Evolutionary conservation across 2,888 invertebrate species (phyloP), one percentile per base, ranked within the genome.

Genomic region (Andrena flavipes): DNA sequence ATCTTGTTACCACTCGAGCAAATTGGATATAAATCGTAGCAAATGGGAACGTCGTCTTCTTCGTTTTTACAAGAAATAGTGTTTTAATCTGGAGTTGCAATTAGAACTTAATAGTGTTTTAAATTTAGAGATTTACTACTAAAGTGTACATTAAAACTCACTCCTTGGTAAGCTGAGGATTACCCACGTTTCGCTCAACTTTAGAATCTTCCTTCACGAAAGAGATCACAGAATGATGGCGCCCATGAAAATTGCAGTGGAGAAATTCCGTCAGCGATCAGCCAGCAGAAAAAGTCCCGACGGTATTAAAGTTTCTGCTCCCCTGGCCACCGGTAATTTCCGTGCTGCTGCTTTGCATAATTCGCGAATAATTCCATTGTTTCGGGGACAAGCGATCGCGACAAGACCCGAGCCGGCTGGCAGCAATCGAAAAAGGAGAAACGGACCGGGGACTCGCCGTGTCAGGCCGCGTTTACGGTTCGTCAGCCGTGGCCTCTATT

Each of bases 341-440:
- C 35, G 0, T 10, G 10, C 16, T 7, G 7, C 51, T 64, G 51
- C 33, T 63, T 79, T 54, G 80, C 80, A 79, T 79, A 79, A 79
- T 76, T 76, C 51, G 64, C 59, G 35, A 49, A 29, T 79, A 70
- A 79, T 80, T 79, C 71, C 42, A 80, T 80, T 80, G 80, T 80
- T 49, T 29, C 80, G 51, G n/a, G 26, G 30, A 23, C 23, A 20
- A 48, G 48, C 26, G 23, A 35, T 62, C 5, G 70, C 7, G 49
- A n/a, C 23, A 7, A 29, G 59, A 35, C 33, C 7, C 60, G 60
- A n/a, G 26, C 26, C 69, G 23, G 42, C n/a, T 59, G 26, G 42
- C 69, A 16, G 6, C 3, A 23, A 48, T 16, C 2, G 6, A 23
- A 64, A 16, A 23, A n/a, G 26, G n/a, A 26, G 26, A 48, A 26